These are phyloP conservation scores for Balanococcus diminutus DNA, from an alignment of 2,888 invertebrate species.

Conservation along the genomic window DNA sequence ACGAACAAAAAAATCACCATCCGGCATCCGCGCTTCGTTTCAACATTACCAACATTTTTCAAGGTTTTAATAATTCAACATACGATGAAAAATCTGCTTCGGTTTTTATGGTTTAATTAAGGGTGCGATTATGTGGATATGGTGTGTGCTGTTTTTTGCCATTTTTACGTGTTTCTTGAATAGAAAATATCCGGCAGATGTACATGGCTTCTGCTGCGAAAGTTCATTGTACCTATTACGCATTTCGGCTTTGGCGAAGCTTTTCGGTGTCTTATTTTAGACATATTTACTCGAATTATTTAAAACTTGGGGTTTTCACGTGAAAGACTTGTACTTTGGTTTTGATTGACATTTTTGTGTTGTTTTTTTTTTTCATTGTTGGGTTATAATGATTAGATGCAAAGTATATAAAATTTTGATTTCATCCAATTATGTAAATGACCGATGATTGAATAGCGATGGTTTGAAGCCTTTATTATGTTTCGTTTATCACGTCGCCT, in stretches of 20 bases:
- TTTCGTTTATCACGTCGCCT: constrained; percentile 2
- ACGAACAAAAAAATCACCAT: neutral
- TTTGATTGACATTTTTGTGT: neutral
- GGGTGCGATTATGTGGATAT: neutral
- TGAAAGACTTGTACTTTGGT: neutral
- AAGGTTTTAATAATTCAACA: neutral
- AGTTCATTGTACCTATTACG: too few species aligned
- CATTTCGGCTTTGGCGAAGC: too few species aligned
- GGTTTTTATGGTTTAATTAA: neutral
- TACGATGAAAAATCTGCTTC: neutral
- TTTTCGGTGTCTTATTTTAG: too few species aligned
- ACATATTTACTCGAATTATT: too few species aligned
- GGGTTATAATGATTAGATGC: neutral
- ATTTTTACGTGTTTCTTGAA: neutral
- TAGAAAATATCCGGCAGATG: neutral
- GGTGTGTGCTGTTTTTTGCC: neutral
- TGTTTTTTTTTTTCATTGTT: neutral
- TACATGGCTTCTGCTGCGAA: too few species aligned
- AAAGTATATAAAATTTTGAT: neutral
- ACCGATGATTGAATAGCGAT: neutral
- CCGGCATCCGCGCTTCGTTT: neutral
- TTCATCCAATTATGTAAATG: constrained; percentile 31
- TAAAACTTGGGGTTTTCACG: too few species aligned
- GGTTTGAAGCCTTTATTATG: neutral
- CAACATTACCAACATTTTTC: neutral